Evolutionary conservation across 1,140 invertebrate species (phyloP).

Genomic region (Lucilia cuprina): DNA sequence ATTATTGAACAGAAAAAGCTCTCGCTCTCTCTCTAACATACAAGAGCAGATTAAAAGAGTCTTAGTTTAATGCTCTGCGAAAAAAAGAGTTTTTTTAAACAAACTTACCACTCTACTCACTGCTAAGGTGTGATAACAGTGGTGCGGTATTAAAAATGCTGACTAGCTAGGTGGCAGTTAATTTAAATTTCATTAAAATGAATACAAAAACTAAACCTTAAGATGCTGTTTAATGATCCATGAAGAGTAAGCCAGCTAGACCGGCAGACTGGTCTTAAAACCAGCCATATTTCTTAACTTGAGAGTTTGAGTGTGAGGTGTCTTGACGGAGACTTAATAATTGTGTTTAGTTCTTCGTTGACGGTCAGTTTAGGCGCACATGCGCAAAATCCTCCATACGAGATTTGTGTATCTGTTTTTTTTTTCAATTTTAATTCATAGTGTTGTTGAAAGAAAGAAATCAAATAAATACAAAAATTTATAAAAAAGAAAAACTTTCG

Average conservation of each 20-base stretch:
- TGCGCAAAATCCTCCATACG: conserved; percentile 45
- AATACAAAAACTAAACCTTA: neutral
- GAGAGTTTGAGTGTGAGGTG: neutral
- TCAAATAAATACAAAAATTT: neutral
- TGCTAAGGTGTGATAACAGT: neutral
- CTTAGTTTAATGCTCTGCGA: neutral
- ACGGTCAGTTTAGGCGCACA: conserved; percentile 62
- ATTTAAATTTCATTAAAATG: neutral
- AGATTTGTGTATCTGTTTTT: neutral
- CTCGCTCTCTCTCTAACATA: neutral
- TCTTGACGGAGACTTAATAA: neutral
- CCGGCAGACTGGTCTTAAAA: neutral
- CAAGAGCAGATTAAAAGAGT: neutral
- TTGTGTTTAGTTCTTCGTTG: conserved; percentile 58
- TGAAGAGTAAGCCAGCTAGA: neutral
- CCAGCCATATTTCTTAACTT: neutral
- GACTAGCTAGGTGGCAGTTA: neutral
- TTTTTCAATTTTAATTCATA: neutral
- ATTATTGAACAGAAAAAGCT: neutral
- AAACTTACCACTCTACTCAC: neutral
- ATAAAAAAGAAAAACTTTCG: conserved; percentile 15
- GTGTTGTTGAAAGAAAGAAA: neutral
- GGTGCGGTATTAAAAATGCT: neutral
- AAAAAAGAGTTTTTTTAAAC: neutral
- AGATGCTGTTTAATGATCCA: conserved; percentile 10